A percentile compares a stretch with the other conserved stretches of the same genome.
phyloP scores from a whole-genome alignment of 37 sponge, comb jelly and placozoan genomes.

The Diacarnus erythraeanus region DNA sequence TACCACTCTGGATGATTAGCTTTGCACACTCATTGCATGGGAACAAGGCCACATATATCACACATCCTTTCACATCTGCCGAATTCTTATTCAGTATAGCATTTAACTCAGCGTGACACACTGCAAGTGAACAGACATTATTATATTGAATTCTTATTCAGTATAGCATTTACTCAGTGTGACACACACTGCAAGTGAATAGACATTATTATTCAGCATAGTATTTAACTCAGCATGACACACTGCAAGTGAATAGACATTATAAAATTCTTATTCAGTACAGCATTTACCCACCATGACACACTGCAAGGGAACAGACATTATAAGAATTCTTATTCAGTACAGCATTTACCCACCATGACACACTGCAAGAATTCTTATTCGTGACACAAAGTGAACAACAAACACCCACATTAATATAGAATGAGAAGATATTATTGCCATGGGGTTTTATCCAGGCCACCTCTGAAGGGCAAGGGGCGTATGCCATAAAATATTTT shows the following conservation, averaged over 20 bases:
- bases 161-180: background rate
- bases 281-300: background rate
- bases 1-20: slow-evolving; percentile 91
- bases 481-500: too few species aligned
- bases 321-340: slow-evolving; percentile 97
- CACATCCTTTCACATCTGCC: slow-evolving; percentile 89
- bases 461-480: too few species aligned
- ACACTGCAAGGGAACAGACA: too few species aligned
- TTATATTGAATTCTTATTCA: too few species aligned
- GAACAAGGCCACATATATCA: slow-evolving; percentile 89
- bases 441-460: too few species aligned
- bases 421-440: too few species aligned
- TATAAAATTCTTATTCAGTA: background rate
- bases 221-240: slow-evolving; percentile 99
- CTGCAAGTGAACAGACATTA: slow-evolving; percentile 23
- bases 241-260: slow-evolving; percentile 39
- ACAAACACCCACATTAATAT: too few species aligned
- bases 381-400: too few species aligned
- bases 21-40: slow-evolving; percentile 99
- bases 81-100: slow-evolving; percentile 97
- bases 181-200: too few species aligned
- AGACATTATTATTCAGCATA: slow-evolving; percentile 96
- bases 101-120: slow-evolving; percentile 99
- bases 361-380: slow-evolving; percentile 84
- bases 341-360: slow-evolving; percentile 99